Conservation (phyloP, 2,797 vertebrate genomes). For the Myotis myotis region DNA sequence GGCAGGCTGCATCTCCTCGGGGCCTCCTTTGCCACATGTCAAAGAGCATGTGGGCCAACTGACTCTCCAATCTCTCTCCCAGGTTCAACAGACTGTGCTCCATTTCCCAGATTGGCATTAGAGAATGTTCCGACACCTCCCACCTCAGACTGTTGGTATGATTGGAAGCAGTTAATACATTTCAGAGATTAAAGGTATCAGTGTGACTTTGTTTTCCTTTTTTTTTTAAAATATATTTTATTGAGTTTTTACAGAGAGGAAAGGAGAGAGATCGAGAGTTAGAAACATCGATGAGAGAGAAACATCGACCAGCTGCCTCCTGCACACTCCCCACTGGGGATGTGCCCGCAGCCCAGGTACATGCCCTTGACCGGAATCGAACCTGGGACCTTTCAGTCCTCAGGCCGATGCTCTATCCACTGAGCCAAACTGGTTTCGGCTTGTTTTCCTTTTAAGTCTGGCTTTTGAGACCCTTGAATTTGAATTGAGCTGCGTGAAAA, state of each 20-base stretch:
- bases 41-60: background rate
- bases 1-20: background rate
- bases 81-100: background rate
- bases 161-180: background rate
- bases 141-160: background rate
- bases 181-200: background rate
- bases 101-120: background rate
- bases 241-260: too few relatives aligned
- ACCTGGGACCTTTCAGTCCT: too few relatives aligned
- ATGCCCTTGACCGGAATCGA: too few relatives aligned
- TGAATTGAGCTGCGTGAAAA: background rate
- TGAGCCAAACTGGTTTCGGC: too few relatives aligned
- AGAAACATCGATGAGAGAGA: too few relatives aligned
- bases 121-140: background rate
- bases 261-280: too few relatives aligned
- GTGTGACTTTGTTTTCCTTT: background rate
- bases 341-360: too few relatives aligned
- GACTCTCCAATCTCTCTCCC: background rate
- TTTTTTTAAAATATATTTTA: too few relatives aligned
- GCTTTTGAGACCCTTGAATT: background rate
- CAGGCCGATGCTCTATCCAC: too few relatives aligned
- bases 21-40: conserved; percentile 1
- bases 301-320: too few relatives aligned
- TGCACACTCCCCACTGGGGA: too few relatives aligned
- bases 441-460: background rate